Base-by-base conservation (phyloP, 2,113 vertebrate genomes). In the Coturnix japonica region DNA sequence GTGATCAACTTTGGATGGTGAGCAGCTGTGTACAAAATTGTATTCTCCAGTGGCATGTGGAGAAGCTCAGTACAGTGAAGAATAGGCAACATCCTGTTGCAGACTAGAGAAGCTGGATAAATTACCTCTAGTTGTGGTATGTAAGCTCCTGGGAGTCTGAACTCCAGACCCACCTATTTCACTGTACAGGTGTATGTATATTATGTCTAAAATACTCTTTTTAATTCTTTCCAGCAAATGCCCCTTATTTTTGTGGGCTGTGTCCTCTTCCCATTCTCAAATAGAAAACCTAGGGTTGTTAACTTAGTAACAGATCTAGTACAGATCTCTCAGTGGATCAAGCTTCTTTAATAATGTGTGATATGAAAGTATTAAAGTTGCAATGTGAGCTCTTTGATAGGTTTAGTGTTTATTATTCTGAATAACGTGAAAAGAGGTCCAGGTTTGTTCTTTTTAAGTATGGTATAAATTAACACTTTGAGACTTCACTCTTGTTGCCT, bases 111-210 rank as follows among this genome's bases (percentile, higher is more conserved):
- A 22, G 39, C 30, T 65, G 30, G 20, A 31, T 39, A 31, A 44
- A 22, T 44, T 65, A 44, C 41, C 41, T 44, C 44, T 14, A 56
- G 0, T 14, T 57, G 23, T 49, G 20, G 9, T 26, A 9, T 21
- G 8, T 53, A 35, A 17, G 31, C n/a, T 51, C 6, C 41, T 78
- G 77, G 37, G 31, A 37, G 33, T 33, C 79, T 80, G 44, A 10
- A 28, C 22, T 10, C 10, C 19, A 13, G 12, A 56, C 31, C 0
- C 2, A 64, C 16, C 4, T 56, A 61, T 33, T 84, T 66, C 8
- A 26, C 26, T 33, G 0, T 22, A 9, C 17, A 23, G n/a, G 18
- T 11, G 39, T 31, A 31, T 3, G 7, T 15, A 37, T 4, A 1
- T 25, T 39, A 16, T 12, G 11, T 21, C 67, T 79, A 30, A n/a